phyloP scores from a whole-genome alignment of 2,113 vertebrate species.

The Solenodon paradoxus region DNA sequence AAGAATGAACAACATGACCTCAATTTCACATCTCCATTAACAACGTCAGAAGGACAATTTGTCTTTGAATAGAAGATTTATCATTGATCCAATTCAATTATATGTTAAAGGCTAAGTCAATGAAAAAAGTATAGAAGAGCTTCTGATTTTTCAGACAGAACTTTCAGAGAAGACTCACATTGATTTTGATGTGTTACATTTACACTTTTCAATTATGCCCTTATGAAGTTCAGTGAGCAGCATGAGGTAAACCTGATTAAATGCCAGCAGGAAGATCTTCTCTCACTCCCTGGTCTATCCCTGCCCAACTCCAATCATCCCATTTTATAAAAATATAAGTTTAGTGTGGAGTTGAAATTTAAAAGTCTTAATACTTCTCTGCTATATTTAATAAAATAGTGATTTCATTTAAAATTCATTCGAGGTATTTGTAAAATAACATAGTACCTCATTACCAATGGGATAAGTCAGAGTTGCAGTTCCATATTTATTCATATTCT shows the following conservation, averaged over 20 bases:
- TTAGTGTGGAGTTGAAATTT: background rate
- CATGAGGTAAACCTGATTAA: background rate
- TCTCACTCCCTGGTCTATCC: background rate
- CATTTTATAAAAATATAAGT: background rate
- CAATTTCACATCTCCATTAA: slow-evolving; percentile 44
- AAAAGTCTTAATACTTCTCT: background rate
- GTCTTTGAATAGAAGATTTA: slow-evolving; percentile 17
- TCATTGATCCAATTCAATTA: slow-evolving; percentile 47
- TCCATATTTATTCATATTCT: background rate
- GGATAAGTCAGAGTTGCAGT: background rate
- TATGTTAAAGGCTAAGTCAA: background rate
- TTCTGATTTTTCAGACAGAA: background rate
- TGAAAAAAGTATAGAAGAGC: background rate
- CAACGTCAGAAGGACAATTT: slow-evolving; percentile 42
- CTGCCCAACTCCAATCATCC: background rate
- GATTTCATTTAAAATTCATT: background rate
- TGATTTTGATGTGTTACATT: slow-evolving; percentile 15
- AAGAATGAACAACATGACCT: slow-evolving; percentile 46
- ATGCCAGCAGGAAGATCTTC: background rate
- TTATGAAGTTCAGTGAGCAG: background rate
- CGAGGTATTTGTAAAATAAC: background rate
- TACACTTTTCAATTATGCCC: background rate
- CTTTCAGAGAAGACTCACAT: background rate
- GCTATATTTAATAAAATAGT: background rate
- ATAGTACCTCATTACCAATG: background rate